phyloP scores from a whole-genome alignment of 2,797 vertebrate species.

The Thaleichthys pacificus region DNA sequence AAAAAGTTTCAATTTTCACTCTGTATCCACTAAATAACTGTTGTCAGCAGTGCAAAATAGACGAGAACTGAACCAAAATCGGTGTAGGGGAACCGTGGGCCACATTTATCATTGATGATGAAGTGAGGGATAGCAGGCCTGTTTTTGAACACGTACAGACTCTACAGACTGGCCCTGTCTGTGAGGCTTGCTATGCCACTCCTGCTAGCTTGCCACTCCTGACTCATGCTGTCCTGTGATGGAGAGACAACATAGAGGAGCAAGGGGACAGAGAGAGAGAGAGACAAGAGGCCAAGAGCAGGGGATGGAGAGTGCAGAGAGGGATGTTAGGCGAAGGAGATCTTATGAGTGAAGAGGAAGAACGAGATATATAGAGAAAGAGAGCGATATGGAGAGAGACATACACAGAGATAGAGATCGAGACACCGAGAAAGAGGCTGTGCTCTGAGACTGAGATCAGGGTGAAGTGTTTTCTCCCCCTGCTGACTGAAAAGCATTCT shows the following conservation, averaged over 20 bases:
- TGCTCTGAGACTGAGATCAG: constrained; percentile 53
- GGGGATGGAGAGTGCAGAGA: constrained; percentile 7
- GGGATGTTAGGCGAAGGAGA: too few species aligned
- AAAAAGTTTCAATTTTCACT: neutral
- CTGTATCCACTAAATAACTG: neutral
- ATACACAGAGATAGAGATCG: constrained; percentile 45
- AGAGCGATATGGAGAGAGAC: constrained; percentile 17
- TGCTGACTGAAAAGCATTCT: constrained; percentile 66
- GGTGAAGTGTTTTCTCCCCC: constrained; percentile 69
- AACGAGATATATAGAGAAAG: constrained; percentile 20
- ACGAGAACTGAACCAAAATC: neutral
- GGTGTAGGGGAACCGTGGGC: constrained; percentile 41
- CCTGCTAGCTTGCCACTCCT: constrained; percentile 59
- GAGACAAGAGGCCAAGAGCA: constrained; percentile 47
- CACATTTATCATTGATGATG: constrained; percentile 55
- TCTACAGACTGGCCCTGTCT: constrained; percentile 13
- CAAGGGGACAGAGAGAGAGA: constrained; percentile 24
- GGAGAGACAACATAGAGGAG: constrained; percentile 50
- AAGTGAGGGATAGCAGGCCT: constrained; percentile 9
- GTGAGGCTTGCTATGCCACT: constrained; percentile 47
- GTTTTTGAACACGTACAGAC: constrained; percentile 29
- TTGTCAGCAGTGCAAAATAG: constrained; percentile 6
- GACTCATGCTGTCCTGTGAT: constrained; percentile 63
- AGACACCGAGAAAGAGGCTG: constrained; percentile 31
- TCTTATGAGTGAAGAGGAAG: too few species aligned